These are phyloP conservation scores for Eospalax fontanierii DNA, from an alignment of 2,797 vertebrate species.

Conservation along the genomic window DNA sequence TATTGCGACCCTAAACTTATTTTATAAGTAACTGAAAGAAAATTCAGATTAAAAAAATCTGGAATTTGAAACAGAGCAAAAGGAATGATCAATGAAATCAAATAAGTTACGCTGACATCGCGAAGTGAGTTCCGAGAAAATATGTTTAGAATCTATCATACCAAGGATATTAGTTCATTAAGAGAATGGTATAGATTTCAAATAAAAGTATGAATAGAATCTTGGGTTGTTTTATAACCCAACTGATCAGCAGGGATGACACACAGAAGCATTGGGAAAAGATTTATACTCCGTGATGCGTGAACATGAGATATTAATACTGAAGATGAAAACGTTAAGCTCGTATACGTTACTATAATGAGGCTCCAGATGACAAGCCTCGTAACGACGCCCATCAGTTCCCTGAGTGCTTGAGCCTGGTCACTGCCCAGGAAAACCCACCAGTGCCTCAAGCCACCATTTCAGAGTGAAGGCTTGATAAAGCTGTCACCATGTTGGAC, in stretches of 20 bases:
- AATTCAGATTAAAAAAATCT: slow-evolving; percentile 33
- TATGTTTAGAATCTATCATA: neutral
- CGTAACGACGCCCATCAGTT: neutral
- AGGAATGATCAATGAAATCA: slow-evolving; percentile 22
- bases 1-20: slow-evolving; percentile 59
- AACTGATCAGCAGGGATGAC: slow-evolving; percentile 8
- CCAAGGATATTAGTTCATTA: slow-evolving; percentile 34
- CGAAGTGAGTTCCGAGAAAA: slow-evolving; percentile 31
- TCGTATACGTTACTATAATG: slow-evolving; percentile 22
- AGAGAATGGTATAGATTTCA: slow-evolving; percentile 38
- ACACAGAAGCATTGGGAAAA: neutral
- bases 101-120: slow-evolving; percentile 36
- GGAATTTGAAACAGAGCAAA: slow-evolving; percentile 41
- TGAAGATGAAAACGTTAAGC: slow-evolving; percentile 49
- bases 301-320: slow-evolving; percentile 48
- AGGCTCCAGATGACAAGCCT: slow-evolving; percentile 25
- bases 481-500: neutral
- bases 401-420: neutral
- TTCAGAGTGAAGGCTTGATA: neutral
- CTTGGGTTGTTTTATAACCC: slow-evolving; percentile 50
- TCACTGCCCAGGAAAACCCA: neutral
- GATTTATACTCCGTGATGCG: slow-evolving; percentile 21
- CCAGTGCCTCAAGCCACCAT: neutral
- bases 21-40: slow-evolving; percentile 45
- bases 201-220: slow-evolving; percentile 2